These are phyloP conservation scores for Sclerurus mexicanus DNA, from an alignment of 2,113 vertebrate species.

Conservation along the genomic window DNA sequence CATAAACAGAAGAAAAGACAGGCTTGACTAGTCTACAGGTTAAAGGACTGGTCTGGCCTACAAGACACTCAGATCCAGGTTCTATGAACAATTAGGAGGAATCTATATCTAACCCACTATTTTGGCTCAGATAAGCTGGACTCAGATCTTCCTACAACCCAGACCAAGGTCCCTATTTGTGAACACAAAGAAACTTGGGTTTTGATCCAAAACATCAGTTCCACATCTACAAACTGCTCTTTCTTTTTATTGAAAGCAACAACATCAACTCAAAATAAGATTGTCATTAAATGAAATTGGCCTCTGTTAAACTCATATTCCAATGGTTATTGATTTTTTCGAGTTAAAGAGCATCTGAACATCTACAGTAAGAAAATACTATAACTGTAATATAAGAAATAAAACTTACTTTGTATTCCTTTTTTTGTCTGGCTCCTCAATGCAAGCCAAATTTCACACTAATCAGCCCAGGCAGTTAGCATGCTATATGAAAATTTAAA, in stretches of 20 bases:
- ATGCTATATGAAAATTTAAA: constrained; percentile 23
- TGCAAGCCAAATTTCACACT: constrained; percentile 54
- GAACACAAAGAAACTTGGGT: not conserved
- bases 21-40: not conserved
- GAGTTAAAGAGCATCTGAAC: constrained; percentile 21
- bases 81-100: not conserved
- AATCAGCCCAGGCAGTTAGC: constrained; percentile 40
- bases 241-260: not conserved
- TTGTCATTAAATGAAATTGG: not conserved
- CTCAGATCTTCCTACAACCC: not conserved
- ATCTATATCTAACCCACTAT: not conserved
- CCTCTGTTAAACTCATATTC: not conserved
- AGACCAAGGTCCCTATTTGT: not conserved
- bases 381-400: constrained; percentile 38
- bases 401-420: constrained; percentile 55
- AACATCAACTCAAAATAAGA: not conserved
- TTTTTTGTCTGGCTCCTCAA: constrained; percentile 35
- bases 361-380: constrained; percentile 23
- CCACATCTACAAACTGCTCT: not conserved
- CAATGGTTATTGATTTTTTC: not conserved
- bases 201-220: not conserved
- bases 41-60: not conserved
- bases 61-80: not conserved
- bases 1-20: not conserved
- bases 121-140: not conserved